Conservation (phyloP, 2,888 invertebrate species). For the Notocelia uddmanniana region DNA sequence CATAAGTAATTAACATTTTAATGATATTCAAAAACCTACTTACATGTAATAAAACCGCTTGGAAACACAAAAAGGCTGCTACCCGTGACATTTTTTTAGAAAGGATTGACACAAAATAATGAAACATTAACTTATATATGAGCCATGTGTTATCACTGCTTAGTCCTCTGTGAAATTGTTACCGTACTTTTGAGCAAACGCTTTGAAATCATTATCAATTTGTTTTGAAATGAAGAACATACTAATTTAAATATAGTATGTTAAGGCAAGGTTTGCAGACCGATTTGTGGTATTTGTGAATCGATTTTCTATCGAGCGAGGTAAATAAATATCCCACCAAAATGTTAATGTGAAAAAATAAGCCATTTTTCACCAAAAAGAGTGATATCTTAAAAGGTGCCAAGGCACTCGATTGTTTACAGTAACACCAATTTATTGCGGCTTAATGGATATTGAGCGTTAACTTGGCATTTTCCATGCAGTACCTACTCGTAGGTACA, state of each 20-base stretch:
- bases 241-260: background rate
- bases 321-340: background rate
- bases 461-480: too few species aligned
- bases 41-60: constrained; percentile 34
- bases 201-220: constrained; percentile 39
- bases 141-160: constrained; percentile 34
- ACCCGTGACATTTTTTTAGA: constrained; percentile 22
- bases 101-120: constrained; percentile 20
- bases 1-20: background rate
- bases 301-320: background rate
- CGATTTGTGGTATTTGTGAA: background rate
- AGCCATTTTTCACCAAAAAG: too few species aligned
- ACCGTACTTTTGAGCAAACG: constrained; percentile 21
- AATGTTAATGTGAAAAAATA: too few species aligned
- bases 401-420: too few species aligned
- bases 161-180: constrained; percentile 29
- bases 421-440: too few species aligned
- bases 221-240: constrained; percentile 18
- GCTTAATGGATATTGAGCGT: too few species aligned
- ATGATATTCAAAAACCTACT: constrained; percentile 3
- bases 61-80: constrained; percentile 25
- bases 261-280: background rate
- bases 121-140: constrained; percentile 38
- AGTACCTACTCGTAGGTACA: too few species aligned
- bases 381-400: too few species aligned